Evolutionary conservation across 1,140 invertebrate species (phyloP), one percentile per base, ranked within the genome.

Genomic region (Pseudomyrmex cubaensis): DNA sequence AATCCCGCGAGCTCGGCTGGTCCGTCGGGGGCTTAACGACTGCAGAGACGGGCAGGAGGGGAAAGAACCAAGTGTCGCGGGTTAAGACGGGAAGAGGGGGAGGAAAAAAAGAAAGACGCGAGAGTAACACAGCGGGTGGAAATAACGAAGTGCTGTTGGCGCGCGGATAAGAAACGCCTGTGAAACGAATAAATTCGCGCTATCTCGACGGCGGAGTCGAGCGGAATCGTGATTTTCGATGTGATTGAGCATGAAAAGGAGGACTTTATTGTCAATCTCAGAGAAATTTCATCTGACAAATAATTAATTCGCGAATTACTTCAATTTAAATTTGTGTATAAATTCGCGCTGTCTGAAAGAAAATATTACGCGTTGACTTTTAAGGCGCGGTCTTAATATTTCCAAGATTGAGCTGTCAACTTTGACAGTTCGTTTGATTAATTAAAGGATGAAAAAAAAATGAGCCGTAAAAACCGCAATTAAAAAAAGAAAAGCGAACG

Each of bases 11-110:
- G 54, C 63, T 63, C 69, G 63, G 52, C 35, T 83, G 35, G 48
- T 35, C 66, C 59, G 61, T 75, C 46, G 64, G 3, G 25, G 25
- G 56, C 52, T 89, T 86, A 88, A 86, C 86, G 74, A 83, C 74
- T 67, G 56, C 62, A 61, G 77, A 64, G 85, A 73, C 67, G 74
- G 74, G 62, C 44, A n/a, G 10, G 4, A 35, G 15, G 1, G 46
- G 17, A 82, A 35, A 50, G 15, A 82, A 35, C 9, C 54, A 46
- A 13, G 69, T 44, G 35, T 22, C 17, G n/a, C 48, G 12, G 61
- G 50, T 64, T 77, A 76, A 76, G 74, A 67, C 50, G 46, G 46
- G 50, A 22, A 44, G n/a, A 61, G 25, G n/a, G 17, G 22, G 8
- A 54, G 48, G 25, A 35, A n/a, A 76, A 61, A 57, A 67, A 46